These are phyloP conservation scores for Elymnias hypermnestra DNA, from an alignment of 1,140 invertebrate genomes.

Conservation along the genomic window DNA sequence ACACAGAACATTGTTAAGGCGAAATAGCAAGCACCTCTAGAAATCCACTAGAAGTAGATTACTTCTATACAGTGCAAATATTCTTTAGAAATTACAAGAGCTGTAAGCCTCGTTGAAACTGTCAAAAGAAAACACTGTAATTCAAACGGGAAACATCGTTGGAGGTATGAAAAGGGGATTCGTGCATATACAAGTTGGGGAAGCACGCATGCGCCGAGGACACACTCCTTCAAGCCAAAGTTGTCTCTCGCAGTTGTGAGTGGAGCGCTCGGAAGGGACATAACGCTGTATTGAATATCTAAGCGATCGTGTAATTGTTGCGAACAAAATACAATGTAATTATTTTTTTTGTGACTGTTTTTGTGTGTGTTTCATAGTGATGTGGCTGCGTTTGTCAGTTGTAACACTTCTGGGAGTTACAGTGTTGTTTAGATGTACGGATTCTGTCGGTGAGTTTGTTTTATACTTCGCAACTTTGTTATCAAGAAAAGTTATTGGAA, in stretches of 20 bases:
- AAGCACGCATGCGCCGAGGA: slow-evolving; percentile 23
- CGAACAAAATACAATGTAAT: slow-evolving; percentile 4
- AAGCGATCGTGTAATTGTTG: slow-evolving; percentile 8
- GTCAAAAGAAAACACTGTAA: slow-evolving; percentile 12
- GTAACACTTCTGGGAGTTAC: slow-evolving; percentile 55
- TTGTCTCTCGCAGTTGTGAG: slow-evolving; percentile 29
- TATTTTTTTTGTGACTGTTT: slow-evolving; percentile 1
- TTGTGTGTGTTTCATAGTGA: slow-evolving; percentile 34
- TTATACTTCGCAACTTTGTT: too few relatives aligned
- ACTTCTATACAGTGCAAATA: neutral
- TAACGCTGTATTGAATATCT: slow-evolving; percentile 21
- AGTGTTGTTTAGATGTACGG: slow-evolving; percentile 61
- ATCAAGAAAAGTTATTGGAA: too few relatives aligned
- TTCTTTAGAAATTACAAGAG: slow-evolving; percentile 5
- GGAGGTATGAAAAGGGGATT: slow-evolving; percentile 1
- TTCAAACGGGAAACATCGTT: slow-evolving; percentile 5
- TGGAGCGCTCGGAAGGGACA: slow-evolving; percentile 13
- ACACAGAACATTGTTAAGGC: neutral
- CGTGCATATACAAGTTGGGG: neutral
- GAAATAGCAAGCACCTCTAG: neutral
- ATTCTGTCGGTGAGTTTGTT: slow-evolving; percentile 58
- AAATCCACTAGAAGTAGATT: neutral
- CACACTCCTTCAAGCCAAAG: slow-evolving; percentile 20
- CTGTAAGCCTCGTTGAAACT: slow-evolving; percentile 1
- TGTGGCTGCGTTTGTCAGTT: slow-evolving; percentile 38